Base-by-base conservation (phyloP, 2,797 vertebrate genomes). In the Melanotaenia nigrans region DNA sequence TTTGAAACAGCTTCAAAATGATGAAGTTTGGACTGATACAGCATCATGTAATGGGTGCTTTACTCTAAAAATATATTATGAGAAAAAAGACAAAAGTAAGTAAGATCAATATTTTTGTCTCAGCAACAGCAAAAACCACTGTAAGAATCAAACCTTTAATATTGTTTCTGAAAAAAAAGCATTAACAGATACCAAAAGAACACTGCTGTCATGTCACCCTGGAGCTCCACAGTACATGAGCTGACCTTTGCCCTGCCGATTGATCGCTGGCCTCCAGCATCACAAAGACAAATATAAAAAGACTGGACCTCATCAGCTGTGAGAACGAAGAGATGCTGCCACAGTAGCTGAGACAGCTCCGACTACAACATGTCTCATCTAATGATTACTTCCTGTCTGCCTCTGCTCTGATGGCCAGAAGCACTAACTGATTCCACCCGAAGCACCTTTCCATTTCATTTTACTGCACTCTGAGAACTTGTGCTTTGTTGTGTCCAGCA, bases 361-460 rank as follows among this genome's bases (percentile, higher is more conserved):
- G 18, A 11, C 61, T 10, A 18, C 59, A 63, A 20, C 63, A 36
- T 3, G 35, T 62, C 76, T 74, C 75, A 61, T 65, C 61, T 80
- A 35, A 24, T 30, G 22, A 71, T 59, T 70, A 49, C 18, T 71
- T 68, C 58, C 28, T 30, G 54, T 73, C 40, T 61, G 22, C 28
- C 30, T 78, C 69, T 78, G 62, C 78, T 77, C 55, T 61, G 65
- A 66, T 32, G 72, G 45, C 54, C 55, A 30, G 58, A 58, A 62
- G 65, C 30, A 28, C 30, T 14, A 65, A 51, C 59, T 38, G 68
- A 66, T 54, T 64, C 51, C 62, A 75, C 65, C 57, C n/a, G 24
- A 65, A 67, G 55, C 45, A 56, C 58, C 59, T 73, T 65, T 76
- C 61, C 49, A 66, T 66, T 81, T 71, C 63, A 75, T 64, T 67